Percentiles rank a stretch among this genome's conserved stretches.
These are phyloP conservation scores for Spilogale gracilis DNA, from an alignment of 2,113 vertebrate species.

Conservation along the genomic window DNA sequence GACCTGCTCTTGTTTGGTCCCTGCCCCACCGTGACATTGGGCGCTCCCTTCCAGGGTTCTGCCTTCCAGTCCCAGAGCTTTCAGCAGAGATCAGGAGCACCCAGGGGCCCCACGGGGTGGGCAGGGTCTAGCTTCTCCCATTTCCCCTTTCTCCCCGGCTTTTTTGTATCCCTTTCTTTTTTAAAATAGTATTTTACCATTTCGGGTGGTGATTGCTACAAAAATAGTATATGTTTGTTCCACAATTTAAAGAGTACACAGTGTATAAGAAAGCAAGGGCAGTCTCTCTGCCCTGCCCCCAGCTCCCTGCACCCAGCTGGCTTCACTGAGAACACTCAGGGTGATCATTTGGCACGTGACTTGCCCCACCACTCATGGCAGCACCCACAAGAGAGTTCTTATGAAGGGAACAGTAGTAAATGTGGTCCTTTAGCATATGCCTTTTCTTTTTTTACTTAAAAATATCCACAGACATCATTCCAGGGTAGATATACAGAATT, in stretches of 20 bases:
- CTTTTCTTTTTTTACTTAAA: background rate
- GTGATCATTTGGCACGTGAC: background rate
- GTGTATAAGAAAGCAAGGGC: background rate
- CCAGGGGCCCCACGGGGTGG: background rate
- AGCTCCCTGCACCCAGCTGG: fast-evolving
- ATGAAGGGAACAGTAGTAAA: background rate
- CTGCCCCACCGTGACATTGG: no score
- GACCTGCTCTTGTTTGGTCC: background rate
- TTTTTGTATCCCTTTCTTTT: background rate
- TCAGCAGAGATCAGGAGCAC: background rate
- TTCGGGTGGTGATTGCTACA: background rate
- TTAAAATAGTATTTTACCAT: background rate
- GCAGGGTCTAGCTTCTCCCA: background rate
- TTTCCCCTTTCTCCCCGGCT: background rate
- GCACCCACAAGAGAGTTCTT: background rate
- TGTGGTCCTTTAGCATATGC: background rate
- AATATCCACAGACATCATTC: background rate
- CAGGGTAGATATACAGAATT: background rate
- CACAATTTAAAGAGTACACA: background rate
- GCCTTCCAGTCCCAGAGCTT: background rate
- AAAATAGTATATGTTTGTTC: background rate
- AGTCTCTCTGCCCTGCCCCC: fast-evolving
- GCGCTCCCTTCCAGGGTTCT: background rate
- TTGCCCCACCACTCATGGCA: background rate
- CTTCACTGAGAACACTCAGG: background rate